phyloP scores from a whole-genome alignment of 30 jellyfish, hydroid and myxozoan species.

The Chironex yamaguchii region DNA sequence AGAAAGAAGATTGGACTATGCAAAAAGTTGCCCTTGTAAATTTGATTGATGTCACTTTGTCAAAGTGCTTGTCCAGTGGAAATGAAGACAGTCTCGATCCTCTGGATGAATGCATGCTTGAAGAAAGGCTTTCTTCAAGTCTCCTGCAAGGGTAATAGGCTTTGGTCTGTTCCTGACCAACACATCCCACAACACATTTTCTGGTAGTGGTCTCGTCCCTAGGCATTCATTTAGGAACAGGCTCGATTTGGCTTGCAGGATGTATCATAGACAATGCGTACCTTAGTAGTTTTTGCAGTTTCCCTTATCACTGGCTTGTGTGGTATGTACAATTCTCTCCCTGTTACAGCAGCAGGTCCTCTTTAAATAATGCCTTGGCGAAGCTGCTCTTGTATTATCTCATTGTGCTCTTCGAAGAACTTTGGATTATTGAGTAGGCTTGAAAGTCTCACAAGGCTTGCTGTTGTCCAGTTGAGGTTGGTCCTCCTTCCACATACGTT shows the following conservation, averaged over 20 bases:
- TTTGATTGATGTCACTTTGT: too few species aligned
- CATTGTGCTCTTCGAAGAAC: not conserved
- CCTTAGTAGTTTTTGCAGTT: not conserved
- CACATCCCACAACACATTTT: not conserved
- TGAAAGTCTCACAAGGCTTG: not conserved
- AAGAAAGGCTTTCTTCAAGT: too few species aligned
- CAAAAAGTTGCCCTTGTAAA: too few species aligned
- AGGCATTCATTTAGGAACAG: slow-evolving; percentile 18
- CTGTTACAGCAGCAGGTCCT: not conserved
- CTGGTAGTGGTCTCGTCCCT: not conserved
- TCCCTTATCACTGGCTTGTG: slow-evolving; percentile 9
- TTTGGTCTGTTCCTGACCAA: too few species aligned
- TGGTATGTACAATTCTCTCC: not conserved
- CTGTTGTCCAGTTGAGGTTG: not conserved
- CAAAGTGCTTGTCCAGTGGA: too few species aligned
- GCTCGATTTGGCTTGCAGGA: not conserved
- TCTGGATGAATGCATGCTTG: too few species aligned
- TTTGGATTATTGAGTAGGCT: not conserved
- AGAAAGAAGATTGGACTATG: too few species aligned
- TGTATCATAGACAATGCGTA: slow-evolving; percentile 1
- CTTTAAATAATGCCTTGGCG: not conserved
- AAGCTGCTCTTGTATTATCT: slow-evolving; percentile 8
- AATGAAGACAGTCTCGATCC: too few species aligned
- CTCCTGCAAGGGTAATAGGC: too few species aligned
- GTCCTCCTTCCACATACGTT: not conserved